A percentile compares a stretch with the other conserved stretches of the same genome.
phyloP scores from a whole-genome alignment of 2,888 invertebrate species.

The Oscheius sp. region DNA sequence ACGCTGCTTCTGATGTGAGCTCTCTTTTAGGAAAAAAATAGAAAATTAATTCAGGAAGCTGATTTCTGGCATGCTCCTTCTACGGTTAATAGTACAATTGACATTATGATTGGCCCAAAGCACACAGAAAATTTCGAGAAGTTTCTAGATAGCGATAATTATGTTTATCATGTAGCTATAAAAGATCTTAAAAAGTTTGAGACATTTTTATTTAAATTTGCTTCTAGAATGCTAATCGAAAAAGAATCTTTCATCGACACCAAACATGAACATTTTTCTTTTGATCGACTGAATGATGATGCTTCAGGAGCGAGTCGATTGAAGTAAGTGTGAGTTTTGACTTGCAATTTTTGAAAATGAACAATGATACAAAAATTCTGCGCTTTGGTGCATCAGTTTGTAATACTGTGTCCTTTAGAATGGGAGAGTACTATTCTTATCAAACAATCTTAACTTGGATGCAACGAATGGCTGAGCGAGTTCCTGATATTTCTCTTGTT shows the following conservation, averaged over 20 bases:
- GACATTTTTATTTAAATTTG: not conserved
- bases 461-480: conserved; percentile 52
- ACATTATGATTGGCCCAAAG: conserved; percentile 63
- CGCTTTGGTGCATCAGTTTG: conserved; percentile 24
- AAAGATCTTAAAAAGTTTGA: conserved; percentile 57
- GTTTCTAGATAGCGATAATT: conserved; percentile 42
- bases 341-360: not conserved
- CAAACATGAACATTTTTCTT: conserved; percentile 19
- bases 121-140: conserved; percentile 43
- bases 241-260: conserved; percentile 51
- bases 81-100: conserved; percentile 55
- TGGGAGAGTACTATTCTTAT: conserved; percentile 66
- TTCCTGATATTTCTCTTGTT: conserved; percentile 54
- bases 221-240: conserved; percentile 56
- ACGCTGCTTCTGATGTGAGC: conserved; percentile 43
- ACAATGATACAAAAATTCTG: not conserved
- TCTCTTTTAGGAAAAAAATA: not conserved
- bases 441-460: conserved; percentile 58
- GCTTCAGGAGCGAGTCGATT: conserved; percentile 38
- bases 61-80: conserved; percentile 67
- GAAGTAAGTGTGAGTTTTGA: conserved; percentile 33
- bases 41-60: conserved; percentile 32
- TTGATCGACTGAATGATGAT: conserved; percentile 44
- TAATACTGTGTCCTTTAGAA: conserved; percentile 33
- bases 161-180: conserved; percentile 47